Evolutionary conservation across 2,888 invertebrate genomes (phyloP).

Genomic region (Standfussiana lucernea): DNA sequence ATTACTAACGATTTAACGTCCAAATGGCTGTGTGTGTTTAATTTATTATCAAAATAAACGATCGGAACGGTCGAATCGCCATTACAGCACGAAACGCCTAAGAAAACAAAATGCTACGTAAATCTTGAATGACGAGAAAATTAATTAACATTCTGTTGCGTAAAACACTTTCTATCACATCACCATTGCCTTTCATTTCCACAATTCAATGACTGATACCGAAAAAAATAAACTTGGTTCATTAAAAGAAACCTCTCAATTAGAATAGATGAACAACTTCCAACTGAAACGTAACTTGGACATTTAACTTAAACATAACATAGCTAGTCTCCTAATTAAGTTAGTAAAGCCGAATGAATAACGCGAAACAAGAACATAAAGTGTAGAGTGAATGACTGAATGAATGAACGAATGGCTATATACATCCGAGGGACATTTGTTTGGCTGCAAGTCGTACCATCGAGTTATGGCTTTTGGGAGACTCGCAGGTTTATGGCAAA

Average conservation of each 20-base stretch:
- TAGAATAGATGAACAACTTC: constrained; percentile 48
- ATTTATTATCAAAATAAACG: constrained; percentile 32
- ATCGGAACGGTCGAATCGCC: constrained; percentile 25
- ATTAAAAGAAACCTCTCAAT: constrained; percentile 37
- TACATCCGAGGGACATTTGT: constrained; percentile 51
- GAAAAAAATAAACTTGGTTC: neutral
- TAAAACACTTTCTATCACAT: neutral
- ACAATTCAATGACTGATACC: too few species aligned
- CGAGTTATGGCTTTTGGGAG: constrained; percentile 40
- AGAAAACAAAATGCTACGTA: neutral
- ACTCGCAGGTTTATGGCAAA: neutral
- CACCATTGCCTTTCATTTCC: too few species aligned
- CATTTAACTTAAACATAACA: constrained; percentile 47
- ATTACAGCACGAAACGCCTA: neutral
- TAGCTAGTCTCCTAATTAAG: constrained; percentile 55
- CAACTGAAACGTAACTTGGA: constrained; percentile 33
- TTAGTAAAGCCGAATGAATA: constrained; percentile 55
- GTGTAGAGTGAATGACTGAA: constrained; percentile 44
- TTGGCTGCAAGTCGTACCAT: constrained; percentile 34
- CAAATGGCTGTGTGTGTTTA: constrained; percentile 26
- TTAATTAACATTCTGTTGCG: neutral
- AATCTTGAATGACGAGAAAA: neutral
- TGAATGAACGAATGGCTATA: constrained; percentile 27
- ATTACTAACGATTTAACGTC: constrained; percentile 35
- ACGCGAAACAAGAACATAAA: constrained; percentile 54